Base-by-base conservation (phyloP, 2,797 vertebrate genomes). In the Leucoraja ocellata region DNA sequence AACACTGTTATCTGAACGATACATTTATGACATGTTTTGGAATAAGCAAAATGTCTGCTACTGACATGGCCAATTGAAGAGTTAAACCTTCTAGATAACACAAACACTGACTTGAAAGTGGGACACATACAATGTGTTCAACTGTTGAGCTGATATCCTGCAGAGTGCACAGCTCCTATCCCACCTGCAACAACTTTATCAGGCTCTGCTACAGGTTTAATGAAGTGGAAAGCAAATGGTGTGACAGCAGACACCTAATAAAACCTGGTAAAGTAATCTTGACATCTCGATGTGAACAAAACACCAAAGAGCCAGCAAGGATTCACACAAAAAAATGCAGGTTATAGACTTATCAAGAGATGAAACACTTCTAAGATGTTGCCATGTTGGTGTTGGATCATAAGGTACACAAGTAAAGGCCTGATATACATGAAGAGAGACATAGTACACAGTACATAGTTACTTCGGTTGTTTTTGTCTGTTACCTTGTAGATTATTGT, bases 231-330 rank as follows among this genome's bases (percentile, higher is more conserved):
- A 94, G 94, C 95, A 94, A 94, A 94, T 93, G 93, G 93, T 94
- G 93, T 94, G 94, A 94, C 79, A 93, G 84, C 93, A 63, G 94
- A 94, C 94, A 94, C 94, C 94, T 94, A 93, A 94, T 94, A 95
- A 46, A 94, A 95, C 94, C 88, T 88, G 93, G 93, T 74, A 92
- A 76, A 92, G 71, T 71, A 92, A 92, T 92, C 90, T 92, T 92
- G 90, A 92, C 90, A 92, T 92, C 90, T 92, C 71, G 71, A 92
- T 92, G 90, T 92, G 90, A 92, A 92, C 90, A 74, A 92, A 74
- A 92, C 71, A 76, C 71, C 90, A 92, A 92, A 92, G 90, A 46
- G 25, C 90, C 90, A 54, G 90, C 71, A 92, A 28, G 90, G 90
- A 76, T 92, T 74, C 90, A 76, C 65, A 92, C 46, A 23, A 71